Evolutionary conservation across 1,140 invertebrate genomes (phyloP).

Genomic region (Metaphire vulgaris): DNA sequence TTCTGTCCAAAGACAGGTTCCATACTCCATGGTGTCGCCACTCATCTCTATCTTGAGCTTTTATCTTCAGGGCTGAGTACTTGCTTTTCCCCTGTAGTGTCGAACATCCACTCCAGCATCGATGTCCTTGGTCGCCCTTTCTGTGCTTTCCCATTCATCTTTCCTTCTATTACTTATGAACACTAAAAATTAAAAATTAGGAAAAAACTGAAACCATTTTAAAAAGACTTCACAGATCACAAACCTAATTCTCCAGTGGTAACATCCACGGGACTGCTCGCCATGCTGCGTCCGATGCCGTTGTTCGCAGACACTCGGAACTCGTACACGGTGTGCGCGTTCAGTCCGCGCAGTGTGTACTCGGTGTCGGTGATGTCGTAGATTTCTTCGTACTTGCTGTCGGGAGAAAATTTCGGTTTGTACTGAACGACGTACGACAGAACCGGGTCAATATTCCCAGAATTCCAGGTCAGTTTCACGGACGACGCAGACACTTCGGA

Average conservation of each 20-base stretch:
- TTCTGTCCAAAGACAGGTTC: too few species aligned
- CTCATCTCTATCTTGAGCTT: too few species aligned
- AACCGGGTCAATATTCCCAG: conserved; percentile 69
- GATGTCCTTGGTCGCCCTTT: too few species aligned
- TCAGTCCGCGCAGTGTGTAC: conserved; percentile 78
- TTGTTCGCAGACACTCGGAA: conserved; percentile 92
- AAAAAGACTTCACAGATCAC: conserved; percentile 43
- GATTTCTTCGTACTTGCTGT: conserved; percentile 60
- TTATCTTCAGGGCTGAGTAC: too few species aligned
- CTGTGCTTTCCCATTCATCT: too few species aligned
- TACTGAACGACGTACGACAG: conserved; percentile 92
- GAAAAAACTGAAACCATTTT: not conserved
- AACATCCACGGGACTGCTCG: conserved; percentile 74
- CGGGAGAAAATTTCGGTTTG: conserved; percentile 74
- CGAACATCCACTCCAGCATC: too few species aligned
- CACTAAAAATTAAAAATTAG: too few species aligned
- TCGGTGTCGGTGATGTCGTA: conserved; percentile 85
- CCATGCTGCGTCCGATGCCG: conserved; percentile 78
- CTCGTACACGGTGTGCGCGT: conserved; percentile 89
- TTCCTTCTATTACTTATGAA: too few species aligned
- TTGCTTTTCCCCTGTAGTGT: too few species aligned
- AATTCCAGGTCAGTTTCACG: conserved; percentile 82
- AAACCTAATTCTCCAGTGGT: conserved; percentile 94
- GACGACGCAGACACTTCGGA: conserved; percentile 88
- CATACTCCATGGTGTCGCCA: too few species aligned